Conservation (phyloP, 2,113 vertebrate species). For the Cryptomyrus ogoouensis region DNA sequence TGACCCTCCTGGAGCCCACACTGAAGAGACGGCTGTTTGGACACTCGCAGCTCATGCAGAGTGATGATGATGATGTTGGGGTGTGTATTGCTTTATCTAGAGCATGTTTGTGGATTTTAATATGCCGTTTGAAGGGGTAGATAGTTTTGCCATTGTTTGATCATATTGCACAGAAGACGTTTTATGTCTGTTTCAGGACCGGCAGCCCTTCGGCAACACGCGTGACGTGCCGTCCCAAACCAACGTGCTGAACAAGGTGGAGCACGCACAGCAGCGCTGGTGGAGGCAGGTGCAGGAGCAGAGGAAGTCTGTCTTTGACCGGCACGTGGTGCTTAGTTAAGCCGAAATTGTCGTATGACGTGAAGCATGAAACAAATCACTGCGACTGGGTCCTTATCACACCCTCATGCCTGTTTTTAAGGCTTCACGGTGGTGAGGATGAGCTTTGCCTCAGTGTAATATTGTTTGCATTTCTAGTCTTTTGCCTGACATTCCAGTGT, state of each 20-base stretch:
- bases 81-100: slow-evolving; percentile 59
- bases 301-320: slow-evolving; percentile 74
- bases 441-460: not conserved
- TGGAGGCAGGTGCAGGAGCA: slow-evolving; percentile 76
- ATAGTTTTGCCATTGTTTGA: not conserved
- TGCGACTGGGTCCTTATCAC: not conserved
- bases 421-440: not conserved
- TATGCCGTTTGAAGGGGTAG: not conserved
- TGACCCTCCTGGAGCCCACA: slow-evolving; percentile 89
- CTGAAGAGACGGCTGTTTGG: slow-evolving; percentile 92
- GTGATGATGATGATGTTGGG: slow-evolving; percentile 74
- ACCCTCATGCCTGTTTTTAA: not conserved
- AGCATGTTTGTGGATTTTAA: not conserved
- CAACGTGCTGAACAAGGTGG: slow-evolving; percentile 74
- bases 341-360: not conserved
- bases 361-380: not conserved
- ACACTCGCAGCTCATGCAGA: slow-evolving; percentile 92
- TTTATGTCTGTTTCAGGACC: slow-evolving; percentile 52
- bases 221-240: slow-evolving; percentile 66
- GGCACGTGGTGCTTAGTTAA: slow-evolving; percentile 75
- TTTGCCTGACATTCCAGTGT: not conserved
- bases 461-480: not conserved
- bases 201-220: slow-evolving; percentile 73
- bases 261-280: slow-evolving; percentile 76
- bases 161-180: not conserved